These are phyloP conservation scores for Turritopsis rubra DNA, from an alignment of 30 jellyfish, hydroid and myxozoan species.

Conservation along the genomic window DNA sequence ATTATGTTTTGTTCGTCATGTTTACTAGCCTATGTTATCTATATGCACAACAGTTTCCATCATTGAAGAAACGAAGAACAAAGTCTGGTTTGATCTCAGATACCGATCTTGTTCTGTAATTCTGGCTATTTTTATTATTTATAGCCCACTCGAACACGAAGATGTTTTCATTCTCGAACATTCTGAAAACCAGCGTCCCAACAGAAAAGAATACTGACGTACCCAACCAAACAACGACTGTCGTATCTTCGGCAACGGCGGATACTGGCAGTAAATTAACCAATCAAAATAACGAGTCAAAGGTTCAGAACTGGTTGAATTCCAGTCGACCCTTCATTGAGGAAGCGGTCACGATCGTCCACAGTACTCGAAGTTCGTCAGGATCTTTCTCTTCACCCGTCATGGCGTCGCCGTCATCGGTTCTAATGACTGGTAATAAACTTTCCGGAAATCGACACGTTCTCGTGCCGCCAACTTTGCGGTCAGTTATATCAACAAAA, in stretches of 20 bases:
- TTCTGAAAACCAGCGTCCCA: conserved; percentile 8
- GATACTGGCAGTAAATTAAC: neutral
- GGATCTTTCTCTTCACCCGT: neutral
- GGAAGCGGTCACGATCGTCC: neutral
- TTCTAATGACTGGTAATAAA: neutral
- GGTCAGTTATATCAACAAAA: neutral
- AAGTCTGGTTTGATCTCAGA: no score
- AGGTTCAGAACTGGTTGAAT: conserved; percentile 81
- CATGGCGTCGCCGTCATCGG: conserved; percentile 4
- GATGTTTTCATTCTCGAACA: conserved; percentile 28
- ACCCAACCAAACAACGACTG: neutral
- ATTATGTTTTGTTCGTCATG: no score
- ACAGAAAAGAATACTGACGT: neutral
- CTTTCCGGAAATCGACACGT: neutral
- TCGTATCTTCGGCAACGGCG: neutral
- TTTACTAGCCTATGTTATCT: no score
- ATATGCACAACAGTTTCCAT: no score
- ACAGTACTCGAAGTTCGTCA: neutral
- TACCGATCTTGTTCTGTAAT: no score
- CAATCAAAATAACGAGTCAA: conserved; percentile 38
- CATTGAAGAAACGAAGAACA: no score
- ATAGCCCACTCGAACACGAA: neutral
- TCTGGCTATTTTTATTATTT: neutral
- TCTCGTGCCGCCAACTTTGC: neutral
- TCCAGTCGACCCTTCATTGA: conserved; percentile 35